These are phyloP conservation scores for Poeciliopsis presidionis DNA, from an alignment of 2,797 vertebrate species.

Conservation along the genomic window DNA sequence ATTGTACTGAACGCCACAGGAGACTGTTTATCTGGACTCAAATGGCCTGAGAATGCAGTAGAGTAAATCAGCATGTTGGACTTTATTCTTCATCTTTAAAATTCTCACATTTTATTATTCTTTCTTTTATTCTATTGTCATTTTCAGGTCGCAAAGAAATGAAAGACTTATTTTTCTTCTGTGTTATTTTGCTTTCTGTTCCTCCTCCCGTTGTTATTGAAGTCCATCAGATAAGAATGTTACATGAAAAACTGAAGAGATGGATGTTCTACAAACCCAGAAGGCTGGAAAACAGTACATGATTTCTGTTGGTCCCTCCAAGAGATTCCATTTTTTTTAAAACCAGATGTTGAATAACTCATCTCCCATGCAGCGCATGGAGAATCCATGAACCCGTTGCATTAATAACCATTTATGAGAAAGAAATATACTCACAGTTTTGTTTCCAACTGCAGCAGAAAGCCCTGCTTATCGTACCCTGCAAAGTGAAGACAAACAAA, in stretches of 20 bases:
- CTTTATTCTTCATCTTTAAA: background rate
- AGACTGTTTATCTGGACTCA: too few species aligned
- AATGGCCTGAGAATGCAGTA: too few species aligned
- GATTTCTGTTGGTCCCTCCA: background rate
- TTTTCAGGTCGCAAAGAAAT: background rate
- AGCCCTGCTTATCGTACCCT: constrained; percentile 95
- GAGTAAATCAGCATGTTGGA: background rate
- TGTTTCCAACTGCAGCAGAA: constrained; percentile 91
- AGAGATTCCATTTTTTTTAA: background rate
- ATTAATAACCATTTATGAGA: constrained; percentile 20
- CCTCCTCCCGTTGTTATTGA: background rate
- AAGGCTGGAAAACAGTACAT: background rate
- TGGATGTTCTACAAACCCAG: background rate
- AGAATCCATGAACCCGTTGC: background rate
- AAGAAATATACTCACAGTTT: constrained; percentile 89
- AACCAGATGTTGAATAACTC: background rate
- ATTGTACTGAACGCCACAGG: too few species aligned
- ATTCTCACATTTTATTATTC: background rate
- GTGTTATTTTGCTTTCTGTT: background rate
- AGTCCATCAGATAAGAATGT: background rate
- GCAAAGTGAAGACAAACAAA: constrained; percentile 63
- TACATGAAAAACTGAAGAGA: background rate
- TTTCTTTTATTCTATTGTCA: background rate
- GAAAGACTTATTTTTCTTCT: background rate
- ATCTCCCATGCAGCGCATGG: background rate